Evolutionary conservation across 2,888 invertebrate species (phyloP).

Genomic region (Lucinisca nassula): DNA sequence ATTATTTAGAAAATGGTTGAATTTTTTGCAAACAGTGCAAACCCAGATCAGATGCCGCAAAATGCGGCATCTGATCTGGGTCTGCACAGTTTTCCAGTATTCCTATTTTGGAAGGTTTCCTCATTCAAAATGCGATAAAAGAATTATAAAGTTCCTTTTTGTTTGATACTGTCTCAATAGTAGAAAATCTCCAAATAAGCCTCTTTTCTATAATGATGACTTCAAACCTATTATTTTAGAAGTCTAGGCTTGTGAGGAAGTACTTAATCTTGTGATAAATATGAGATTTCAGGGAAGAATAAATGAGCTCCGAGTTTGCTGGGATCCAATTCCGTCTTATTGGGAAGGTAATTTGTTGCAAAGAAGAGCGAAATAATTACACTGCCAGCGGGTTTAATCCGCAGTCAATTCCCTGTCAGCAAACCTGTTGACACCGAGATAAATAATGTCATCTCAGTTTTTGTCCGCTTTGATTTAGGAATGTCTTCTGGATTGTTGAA

Average conservation of each 20-base stretch:
- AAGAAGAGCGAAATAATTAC: constrained; percentile 17
- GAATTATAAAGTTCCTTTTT: background rate
- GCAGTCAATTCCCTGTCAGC: constrained; percentile 13
- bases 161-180: background rate
- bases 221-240: constrained; percentile 3
- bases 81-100: no score
- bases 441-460: constrained; percentile 6
- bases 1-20: no score
- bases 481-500: no score
- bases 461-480: no score
- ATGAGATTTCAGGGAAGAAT: background rate
- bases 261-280: constrained; percentile 13
- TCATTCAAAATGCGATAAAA: no score
- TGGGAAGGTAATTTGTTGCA: constrained; percentile 10
- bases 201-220: background rate
- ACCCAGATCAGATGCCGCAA: no score
- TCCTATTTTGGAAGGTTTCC: no score
- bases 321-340: constrained; percentile 10
- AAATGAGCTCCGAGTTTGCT: background rate
- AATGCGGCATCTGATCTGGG: no score
- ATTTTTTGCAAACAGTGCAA: no score
- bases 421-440: background rate
- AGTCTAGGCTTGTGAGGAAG: constrained; percentile 7
- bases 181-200: background rate
- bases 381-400: constrained; percentile 4